phyloP scores from a whole-genome alignment of 2,797 vertebrate genomes.

The Cryptoprocta ferox region DNA sequence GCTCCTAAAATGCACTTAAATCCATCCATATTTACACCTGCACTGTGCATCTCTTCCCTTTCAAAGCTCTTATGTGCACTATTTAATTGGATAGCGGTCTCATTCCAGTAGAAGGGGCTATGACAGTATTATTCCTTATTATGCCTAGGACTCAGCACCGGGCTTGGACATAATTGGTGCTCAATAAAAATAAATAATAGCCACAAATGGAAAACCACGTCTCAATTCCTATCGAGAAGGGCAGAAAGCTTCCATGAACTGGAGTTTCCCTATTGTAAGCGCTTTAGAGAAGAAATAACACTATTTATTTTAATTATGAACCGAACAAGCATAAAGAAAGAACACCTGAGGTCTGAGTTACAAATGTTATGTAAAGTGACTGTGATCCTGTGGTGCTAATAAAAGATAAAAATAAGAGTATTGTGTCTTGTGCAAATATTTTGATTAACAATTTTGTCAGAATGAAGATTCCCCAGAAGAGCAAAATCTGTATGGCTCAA shows the following conservation, averaged over 20 bases:
- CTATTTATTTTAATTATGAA: slow-evolving; percentile 60
- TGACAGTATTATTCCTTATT: background rate
- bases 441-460: slow-evolving; percentile 63
- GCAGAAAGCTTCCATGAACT: background rate
- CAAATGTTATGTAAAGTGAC: slow-evolving; percentile 10
- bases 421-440: slow-evolving; percentile 40
- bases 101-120: background rate
- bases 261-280: background rate
- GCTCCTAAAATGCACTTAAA: background rate
- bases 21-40: background rate
- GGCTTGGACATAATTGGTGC: background rate
- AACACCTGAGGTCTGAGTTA: slow-evolving; percentile 49
- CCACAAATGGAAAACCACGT: background rate
- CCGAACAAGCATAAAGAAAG: background rate
- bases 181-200: slow-evolving; percentile 26
- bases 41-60: background rate
- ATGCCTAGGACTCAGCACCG: background rate
- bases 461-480: slow-evolving; percentile 21
- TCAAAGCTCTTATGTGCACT: background rate
- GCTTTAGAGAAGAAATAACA: background rate
- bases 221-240: background rate
- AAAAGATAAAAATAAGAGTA: slow-evolving; percentile 47
- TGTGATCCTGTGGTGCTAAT: slow-evolving; percentile 6
- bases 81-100: background rate
- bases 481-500: background rate